Evolutionary conservation across 30 jellyfish, hydroid and myxozoan species (phyloP), one percentile per base, ranked within the genome.

Genomic region (Chrysaora quinquecirrha): DNA sequence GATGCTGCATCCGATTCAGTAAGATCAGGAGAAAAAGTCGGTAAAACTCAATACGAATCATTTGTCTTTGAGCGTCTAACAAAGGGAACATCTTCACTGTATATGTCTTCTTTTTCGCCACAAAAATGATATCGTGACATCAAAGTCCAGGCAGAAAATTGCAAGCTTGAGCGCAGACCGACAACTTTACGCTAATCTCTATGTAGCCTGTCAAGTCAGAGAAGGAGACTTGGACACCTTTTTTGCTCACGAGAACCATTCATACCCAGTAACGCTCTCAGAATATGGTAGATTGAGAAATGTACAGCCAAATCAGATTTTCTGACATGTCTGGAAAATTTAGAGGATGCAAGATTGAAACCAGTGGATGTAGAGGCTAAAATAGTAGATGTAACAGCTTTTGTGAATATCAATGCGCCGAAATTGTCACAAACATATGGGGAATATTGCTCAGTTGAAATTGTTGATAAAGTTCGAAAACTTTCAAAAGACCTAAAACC

Each of bases 331-430:
- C 47, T 71, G 80, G 83, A 71, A 16, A 22, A 71, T 22, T 19
- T 18, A 21, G 76, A n/a, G 47, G 31, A 32, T 71, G 30, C 29
- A 18, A n/a, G 27, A 6, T 19, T 32, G 30, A 79, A 18, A 21
- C 27, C 79, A 35, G 76, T 30, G 2, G 76, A 71, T 30, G 80
- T 71, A 10, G 73, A 77, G 19, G 46, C 64, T 21, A 62, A 16
- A 19, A 61, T 77, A 30, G 33, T 77, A 19, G 89, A 77, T 77
- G 89, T 76, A 29, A 85, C 89, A 30, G 85, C 89, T 14, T 48
- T 77, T 60, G 89, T 62, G 71, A 77, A 77, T 62, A 3, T 62
- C 70, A 16, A 30, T n/a, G 70, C 30, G 43, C 89, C 89, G 2
- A 71, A 71, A 33, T n/a, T 66, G 6, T 66, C 78, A 66, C 25